A percentile compares a stretch with the other conserved stretches of the same genome.
These are phyloP conservation scores for Amblyjoppa fuscipennis DNA, from an alignment of 2,888 invertebrate genomes.

Conservation along the genomic window DNA sequence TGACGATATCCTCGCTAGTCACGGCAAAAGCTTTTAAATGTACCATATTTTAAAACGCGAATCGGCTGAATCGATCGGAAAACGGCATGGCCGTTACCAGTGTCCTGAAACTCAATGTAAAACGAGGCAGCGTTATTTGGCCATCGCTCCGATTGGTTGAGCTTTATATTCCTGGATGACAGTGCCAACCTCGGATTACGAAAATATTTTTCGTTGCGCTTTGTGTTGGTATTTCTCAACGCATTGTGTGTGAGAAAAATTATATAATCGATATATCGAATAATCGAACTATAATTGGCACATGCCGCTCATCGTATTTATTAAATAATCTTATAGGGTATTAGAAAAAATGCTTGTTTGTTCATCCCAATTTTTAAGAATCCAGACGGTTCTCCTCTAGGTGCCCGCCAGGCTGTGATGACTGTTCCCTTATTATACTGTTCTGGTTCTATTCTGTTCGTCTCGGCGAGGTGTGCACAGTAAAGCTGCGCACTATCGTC, in stretches of 20 bases:
- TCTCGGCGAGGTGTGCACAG: no score
- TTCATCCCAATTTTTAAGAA: no score
- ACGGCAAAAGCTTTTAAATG: slow-evolving; percentile 23
- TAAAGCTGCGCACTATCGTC: no score
- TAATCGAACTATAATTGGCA: neutral
- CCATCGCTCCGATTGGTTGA: neutral
- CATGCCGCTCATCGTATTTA: no score
- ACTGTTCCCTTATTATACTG: no score
- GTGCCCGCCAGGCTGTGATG: no score
- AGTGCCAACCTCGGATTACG: neutral
- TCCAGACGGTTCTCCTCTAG: no score
- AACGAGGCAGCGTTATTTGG: no score
- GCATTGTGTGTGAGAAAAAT: neutral
- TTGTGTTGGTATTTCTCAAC: neutral
- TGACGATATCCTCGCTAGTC: slow-evolving; percentile 15
- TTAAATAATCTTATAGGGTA: no score
- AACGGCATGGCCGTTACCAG: slow-evolving; percentile 73
- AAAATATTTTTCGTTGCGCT: neutral
- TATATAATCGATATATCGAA: neutral
- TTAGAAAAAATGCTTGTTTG: no score
- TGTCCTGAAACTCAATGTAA: slow-evolving; percentile 26
- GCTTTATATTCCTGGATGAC: neutral
- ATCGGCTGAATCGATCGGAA: slow-evolving; percentile 70
- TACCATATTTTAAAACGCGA: slow-evolving; percentile 68
- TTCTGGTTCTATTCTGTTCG: no score